Conservation (phyloP, 2,113 vertebrate genomes). For the Protomyctophum bolini region DNA sequence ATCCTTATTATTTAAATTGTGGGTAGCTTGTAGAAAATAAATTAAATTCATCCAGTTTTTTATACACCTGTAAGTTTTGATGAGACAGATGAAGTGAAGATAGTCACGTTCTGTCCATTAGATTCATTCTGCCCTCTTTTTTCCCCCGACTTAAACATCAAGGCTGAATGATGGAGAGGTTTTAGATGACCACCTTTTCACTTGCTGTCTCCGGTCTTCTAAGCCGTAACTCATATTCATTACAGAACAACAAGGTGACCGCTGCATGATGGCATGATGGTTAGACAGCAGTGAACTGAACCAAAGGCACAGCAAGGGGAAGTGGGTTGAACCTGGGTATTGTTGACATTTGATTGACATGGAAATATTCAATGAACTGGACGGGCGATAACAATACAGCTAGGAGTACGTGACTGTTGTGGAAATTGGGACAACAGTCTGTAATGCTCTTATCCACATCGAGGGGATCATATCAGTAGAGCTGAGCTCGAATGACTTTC, state of each 20-base stretch:
- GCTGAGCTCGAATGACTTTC: too few species aligned
- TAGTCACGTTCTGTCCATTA: too few species aligned
- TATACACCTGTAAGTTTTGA: not conserved
- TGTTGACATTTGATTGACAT: slow-evolving; percentile 26
- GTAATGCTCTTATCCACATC: too few species aligned
- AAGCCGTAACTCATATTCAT: slow-evolving; percentile 29
- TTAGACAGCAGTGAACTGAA: slow-evolving; percentile 37
- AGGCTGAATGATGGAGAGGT: slow-evolving; percentile 33
- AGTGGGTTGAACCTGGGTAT: slow-evolving; percentile 30
- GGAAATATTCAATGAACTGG: slow-evolving; percentile 41
- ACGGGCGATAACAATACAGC: not conserved
- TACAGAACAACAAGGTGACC: slow-evolving; percentile 35
- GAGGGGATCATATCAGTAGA: too few species aligned
- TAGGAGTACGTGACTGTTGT: too few species aligned
- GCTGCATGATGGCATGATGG: slow-evolving; percentile 52
- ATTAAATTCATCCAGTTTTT: not conserved
- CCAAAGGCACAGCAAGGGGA: slow-evolving; percentile 14
- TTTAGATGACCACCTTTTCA: slow-evolving; percentile 42
- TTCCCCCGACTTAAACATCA: not conserved
- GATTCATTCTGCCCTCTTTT: too few species aligned
- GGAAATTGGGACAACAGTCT: too few species aligned
- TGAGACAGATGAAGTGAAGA: not conserved
- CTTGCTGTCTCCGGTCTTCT: slow-evolving; percentile 27
- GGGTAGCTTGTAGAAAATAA: too few species aligned
- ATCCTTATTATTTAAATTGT: too few species aligned